phyloP scores from a whole-genome alignment of 2,888 invertebrate genomes.

The Drepana falcataria region DNA sequence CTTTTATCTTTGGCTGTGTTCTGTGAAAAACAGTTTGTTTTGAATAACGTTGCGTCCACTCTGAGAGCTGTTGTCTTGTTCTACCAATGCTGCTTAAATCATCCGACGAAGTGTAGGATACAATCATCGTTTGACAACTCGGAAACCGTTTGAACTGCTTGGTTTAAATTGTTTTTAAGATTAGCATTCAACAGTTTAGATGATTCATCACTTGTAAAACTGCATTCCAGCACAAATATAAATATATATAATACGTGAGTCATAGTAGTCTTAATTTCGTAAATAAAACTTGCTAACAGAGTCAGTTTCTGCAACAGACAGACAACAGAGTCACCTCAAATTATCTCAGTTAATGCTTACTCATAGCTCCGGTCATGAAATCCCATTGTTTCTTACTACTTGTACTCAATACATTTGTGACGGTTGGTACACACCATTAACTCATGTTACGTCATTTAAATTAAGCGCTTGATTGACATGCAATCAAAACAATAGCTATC shows the following conservation, averaged over 20 bases:
- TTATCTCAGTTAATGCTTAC: not conserved
- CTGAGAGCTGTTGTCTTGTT: constrained; percentile 14
- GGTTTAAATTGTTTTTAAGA: constrained; percentile 34
- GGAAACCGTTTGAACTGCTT: constrained; percentile 61
- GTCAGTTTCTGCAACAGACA: no score
- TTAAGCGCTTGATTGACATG: constrained; percentile 9
- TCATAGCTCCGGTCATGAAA: not conserved
- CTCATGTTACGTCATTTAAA: not conserved
- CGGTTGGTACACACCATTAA: not conserved
- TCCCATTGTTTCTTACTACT: not conserved
- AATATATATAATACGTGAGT: not conserved
- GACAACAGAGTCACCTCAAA: no score
- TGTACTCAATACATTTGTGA: not conserved
- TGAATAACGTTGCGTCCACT: constrained; percentile 32
- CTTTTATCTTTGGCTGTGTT: constrained; percentile 50
- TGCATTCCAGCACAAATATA: not conserved
- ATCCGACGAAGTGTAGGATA: constrained; percentile 45
- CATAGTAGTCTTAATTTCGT: no score
- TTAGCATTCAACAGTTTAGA: not conserved
- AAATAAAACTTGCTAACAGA: no score
- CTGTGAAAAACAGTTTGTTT: constrained; percentile 58
- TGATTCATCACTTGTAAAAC: no score
- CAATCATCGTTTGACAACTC: constrained; percentile 53
- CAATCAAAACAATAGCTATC: constrained; percentile 35
- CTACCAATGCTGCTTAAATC: constrained; percentile 32